Evolutionary conservation across 2,797 vertebrate genomes (phyloP).

Genomic region (Hydrolagus colliei): DNA sequence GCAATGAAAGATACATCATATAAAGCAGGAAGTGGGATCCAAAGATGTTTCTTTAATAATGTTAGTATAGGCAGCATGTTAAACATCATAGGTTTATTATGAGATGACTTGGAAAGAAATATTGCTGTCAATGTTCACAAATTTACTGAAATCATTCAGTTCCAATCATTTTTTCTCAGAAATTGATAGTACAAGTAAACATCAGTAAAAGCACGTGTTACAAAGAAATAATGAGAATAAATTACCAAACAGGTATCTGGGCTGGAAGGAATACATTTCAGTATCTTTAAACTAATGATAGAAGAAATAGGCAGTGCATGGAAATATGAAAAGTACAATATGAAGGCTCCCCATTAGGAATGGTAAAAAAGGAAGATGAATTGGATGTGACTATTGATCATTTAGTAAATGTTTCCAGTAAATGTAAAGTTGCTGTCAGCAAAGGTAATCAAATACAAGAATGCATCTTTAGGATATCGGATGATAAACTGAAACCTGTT

Average conservation of each 20-base stretch:
- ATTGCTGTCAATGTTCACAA: background rate
- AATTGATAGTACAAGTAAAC: background rate
- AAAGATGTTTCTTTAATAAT: slow-evolving; percentile 2
- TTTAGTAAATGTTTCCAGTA: background rate
- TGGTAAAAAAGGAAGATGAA: background rate
- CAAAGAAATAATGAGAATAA: background rate
- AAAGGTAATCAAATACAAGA: background rate
- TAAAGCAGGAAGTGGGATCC: background rate
- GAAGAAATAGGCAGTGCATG: too few species aligned
- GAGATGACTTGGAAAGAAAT: background rate
- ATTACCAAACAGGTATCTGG: background rate
- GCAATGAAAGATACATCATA: background rate
- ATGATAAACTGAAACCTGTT: too few species aligned
- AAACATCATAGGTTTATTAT: background rate
- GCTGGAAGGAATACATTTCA: background rate
- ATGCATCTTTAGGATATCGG: background rate
- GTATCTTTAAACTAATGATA: background rate
- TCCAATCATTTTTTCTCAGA: background rate
- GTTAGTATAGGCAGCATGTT: background rate
- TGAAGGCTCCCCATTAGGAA: background rate
- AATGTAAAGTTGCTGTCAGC: background rate
- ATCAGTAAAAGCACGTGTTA: too few species aligned
- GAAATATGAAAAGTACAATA: too few species aligned
- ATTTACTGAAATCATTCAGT: background rate
- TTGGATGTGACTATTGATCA: background rate